Percentiles rank a stretch among this genome's conserved stretches.
These are phyloP conservation scores for Leontocebus nigricollis DNA, from an alignment of 2,797 vertebrate genomes.

Conservation along the genomic window DNA sequence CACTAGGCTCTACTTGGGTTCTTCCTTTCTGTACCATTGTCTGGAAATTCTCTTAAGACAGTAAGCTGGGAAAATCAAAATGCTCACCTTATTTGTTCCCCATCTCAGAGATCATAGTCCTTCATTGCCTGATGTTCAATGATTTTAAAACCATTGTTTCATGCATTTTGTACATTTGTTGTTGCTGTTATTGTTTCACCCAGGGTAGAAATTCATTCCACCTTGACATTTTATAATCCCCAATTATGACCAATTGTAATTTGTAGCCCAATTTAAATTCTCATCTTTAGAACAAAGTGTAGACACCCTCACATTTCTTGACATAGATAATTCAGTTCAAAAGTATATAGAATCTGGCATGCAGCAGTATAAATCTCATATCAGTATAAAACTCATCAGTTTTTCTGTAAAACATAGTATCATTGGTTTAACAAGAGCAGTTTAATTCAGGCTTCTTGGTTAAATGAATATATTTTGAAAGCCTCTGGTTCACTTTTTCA, in stretches of 20 bases:
- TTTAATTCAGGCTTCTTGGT: constrained; percentile 43
- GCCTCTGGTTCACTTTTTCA: constrained; percentile 7
- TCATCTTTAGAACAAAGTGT: constrained; percentile 31
- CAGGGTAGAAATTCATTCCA: background rate
- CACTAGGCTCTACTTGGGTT: background rate
- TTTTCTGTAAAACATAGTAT: constrained; percentile 24
- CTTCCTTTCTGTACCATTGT: background rate
- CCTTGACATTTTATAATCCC: constrained; percentile 21
- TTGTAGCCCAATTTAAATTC: constrained; percentile 45
- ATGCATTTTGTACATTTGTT: background rate
- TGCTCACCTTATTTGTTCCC: background rate
- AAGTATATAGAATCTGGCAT: constrained; percentile 12
- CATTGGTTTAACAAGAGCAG: background rate
- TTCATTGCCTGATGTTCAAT: background rate
- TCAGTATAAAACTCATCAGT: background rate
- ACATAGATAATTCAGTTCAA: background rate
- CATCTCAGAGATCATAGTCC: background rate
- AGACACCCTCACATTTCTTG: constrained; percentile 5
- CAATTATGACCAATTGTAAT: constrained; percentile 24
- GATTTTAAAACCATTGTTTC: background rate
- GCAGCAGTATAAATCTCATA: background rate
- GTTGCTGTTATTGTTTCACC: background rate
- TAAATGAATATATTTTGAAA: constrained; percentile 35
- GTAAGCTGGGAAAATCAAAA: background rate
- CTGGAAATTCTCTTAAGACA: background rate